Percentiles rank a stretch among this genome's conserved stretches.
phyloP scores from a whole-genome alignment of 2,888 invertebrate species.

The Mellilla xanthometata region DNA sequence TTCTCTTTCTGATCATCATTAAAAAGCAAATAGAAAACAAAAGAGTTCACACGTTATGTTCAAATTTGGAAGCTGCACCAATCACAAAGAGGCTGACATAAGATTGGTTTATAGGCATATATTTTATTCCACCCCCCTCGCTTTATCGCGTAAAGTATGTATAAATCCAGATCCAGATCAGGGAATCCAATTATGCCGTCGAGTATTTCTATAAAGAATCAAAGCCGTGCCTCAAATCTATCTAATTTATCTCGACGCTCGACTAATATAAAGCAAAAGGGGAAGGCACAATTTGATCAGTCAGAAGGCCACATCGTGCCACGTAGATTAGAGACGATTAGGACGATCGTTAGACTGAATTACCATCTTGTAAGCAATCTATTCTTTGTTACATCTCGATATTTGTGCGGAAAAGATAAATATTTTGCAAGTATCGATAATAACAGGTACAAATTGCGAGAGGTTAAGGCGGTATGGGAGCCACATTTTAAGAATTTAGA shows the following conservation, averaged over 20 bases:
- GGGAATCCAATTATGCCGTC: constrained; percentile 13
- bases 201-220: constrained; percentile 11
- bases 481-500: too few species aligned
- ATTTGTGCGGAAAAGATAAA: constrained; percentile 20
- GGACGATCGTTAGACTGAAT: constrained; percentile 27
- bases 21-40: too few species aligned
- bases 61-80: too few species aligned
- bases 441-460: constrained; percentile 15
- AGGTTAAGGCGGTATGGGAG: too few species aligned
- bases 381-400: constrained; percentile 19
- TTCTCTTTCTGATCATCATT: too few species aligned
- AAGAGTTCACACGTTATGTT: too few species aligned
- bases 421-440: constrained; percentile 10
- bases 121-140: too few species aligned
- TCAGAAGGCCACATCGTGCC: constrained; percentile 32
- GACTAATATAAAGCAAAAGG: constrained; percentile 19
- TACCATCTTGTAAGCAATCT: constrained; percentile 28
- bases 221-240: constrained; percentile 16
- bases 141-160: constrained; percentile 2
- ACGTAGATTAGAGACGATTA: constrained; percentile 29
- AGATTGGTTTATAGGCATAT: too few species aligned
- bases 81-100: too few species aligned
- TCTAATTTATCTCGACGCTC: constrained; percentile 18
- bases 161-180: constrained; percentile 6
- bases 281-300: constrained; percentile 28